Evolutionary conservation across 2,888 invertebrate genomes (phyloP).

Genomic region (Platypus cylindrus): DNA sequence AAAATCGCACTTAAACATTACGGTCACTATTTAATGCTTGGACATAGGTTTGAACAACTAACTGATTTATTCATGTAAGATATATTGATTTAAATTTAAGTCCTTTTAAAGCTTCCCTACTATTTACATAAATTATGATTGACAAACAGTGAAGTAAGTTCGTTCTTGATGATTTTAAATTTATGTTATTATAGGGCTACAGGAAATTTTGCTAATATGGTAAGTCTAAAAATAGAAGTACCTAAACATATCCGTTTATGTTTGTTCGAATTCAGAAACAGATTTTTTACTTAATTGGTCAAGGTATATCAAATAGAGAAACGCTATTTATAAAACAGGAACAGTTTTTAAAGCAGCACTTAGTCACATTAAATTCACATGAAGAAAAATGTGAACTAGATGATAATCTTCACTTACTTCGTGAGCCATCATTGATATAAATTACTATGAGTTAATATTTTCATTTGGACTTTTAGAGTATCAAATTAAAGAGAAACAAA

Average conservation of each 20-base stretch:
- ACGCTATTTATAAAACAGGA: conserved; percentile 20
- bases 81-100: too few species aligned
- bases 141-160: too few species aligned
- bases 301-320: conserved; percentile 20
- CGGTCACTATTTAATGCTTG: conserved; percentile 55
- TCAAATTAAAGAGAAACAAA: conserved; percentile 24
- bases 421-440: conserved; percentile 17
- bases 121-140: too few species aligned
- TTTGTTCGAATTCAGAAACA: conserved; percentile 24
- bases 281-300: conserved; percentile 25
- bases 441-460: neutral
- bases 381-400: conserved; percentile 22
- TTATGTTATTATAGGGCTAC: conserved; percentile 25
- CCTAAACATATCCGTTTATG: conserved; percentile 1
- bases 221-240: neutral
- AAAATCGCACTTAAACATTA: conserved; percentile 63
- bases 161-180: conserved; percentile 2
- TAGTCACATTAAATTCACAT: conserved; percentile 20
- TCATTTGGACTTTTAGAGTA: conserved; percentile 23
- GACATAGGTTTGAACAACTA: conserved; percentile 53
- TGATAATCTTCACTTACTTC: conserved; percentile 24
- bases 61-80: conserved; percentile 61
- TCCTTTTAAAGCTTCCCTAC: too few species aligned
- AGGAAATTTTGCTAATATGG: conserved; percentile 26
- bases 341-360: conserved; percentile 23